Conservation (phyloP, 2,113 vertebrate genomes). For the Actenoides lindsayi region DNA sequence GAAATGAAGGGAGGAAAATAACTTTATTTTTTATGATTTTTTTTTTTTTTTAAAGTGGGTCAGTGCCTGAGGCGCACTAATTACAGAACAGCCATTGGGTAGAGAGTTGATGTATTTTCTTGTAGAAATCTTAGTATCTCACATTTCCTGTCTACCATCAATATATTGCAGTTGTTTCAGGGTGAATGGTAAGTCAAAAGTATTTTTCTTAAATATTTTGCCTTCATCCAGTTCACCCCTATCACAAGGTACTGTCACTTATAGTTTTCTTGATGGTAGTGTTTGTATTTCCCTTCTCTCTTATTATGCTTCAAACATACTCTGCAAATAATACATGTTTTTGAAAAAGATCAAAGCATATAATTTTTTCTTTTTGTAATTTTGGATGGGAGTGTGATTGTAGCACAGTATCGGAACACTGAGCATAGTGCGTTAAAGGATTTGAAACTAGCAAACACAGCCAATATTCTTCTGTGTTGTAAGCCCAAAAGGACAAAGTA, state of each 20-base stretch:
- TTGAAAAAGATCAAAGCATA: neutral
- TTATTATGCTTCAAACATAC: neutral
- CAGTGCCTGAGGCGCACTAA: slow-evolving; percentile 43
- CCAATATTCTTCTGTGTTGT: neutral
- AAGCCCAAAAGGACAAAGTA: neutral
- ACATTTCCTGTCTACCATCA: slow-evolving; percentile 4
- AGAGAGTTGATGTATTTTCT: neutral
- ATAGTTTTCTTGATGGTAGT: neutral
- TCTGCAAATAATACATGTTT: neutral
- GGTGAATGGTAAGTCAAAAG: slow-evolving; percentile 10
- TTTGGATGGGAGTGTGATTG: neutral
- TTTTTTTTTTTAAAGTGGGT: slow-evolving; percentile 28
- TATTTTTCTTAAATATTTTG: neutral
- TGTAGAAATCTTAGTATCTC: neutral
- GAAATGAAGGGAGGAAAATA: slow-evolving; percentile 8
- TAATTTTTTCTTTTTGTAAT: neutral
- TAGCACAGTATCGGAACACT: neutral
- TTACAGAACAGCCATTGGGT: slow-evolving; percentile 24
- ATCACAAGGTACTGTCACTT: neutral
- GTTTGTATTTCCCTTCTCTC: neutral
- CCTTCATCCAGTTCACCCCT: neutral
- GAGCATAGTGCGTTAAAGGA: neutral
- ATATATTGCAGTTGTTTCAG: slow-evolving; percentile 19
- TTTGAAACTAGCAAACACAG: neutral
- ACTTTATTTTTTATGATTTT: neutral